Evolutionary conservation across 2,797 vertebrate species (phyloP).

Genomic region (Lagorchestes hirsutus): DNA sequence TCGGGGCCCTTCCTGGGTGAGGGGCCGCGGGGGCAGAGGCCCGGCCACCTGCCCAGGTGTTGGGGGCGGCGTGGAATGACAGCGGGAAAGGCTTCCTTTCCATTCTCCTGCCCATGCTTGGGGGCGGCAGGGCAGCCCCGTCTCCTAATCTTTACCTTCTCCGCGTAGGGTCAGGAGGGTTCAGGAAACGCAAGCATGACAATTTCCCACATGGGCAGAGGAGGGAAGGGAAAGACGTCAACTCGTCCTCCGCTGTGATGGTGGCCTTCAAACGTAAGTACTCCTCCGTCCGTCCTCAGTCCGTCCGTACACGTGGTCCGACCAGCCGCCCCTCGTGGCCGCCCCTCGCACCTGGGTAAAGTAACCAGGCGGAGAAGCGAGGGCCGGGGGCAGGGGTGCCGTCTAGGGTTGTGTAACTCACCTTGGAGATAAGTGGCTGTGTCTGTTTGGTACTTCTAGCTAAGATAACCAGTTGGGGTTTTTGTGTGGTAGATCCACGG

Average conservation of each 20-base stretch:
- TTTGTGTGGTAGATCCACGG: neutral
- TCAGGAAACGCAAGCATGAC: conserved; percentile 90
- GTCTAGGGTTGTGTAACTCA: too few species aligned
- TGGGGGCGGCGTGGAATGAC: neutral
- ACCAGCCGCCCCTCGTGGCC: neutral
- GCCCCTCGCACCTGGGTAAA: neutral
- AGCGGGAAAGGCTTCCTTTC: neutral
- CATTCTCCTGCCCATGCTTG: neutral
- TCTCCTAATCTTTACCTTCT: conserved; percentile 26
- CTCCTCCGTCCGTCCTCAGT: too few species aligned
- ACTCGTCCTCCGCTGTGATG: conserved; percentile 88
- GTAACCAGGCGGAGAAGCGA: neutral
- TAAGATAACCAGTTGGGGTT: neutral
- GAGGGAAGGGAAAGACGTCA: conserved; percentile 84
- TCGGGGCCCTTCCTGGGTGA: neutral
- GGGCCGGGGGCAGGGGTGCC: neutral
- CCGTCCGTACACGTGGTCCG: too few species aligned
- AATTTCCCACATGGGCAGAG: conserved; percentile 84
- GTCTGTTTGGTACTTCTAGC: neutral
- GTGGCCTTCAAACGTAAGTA: conserved; percentile 92
- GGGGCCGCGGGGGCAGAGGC: neutral
- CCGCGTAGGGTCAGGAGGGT: conserved; percentile 86
- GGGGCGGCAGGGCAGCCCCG: neutral
- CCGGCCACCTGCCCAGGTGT: neutral
- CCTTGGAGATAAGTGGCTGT: neutral